A percentile compares a stretch with the other conserved stretches of the same genome.
phyloP scores from a whole-genome alignment of 1,140 invertebrate genomes.

The Caenorhabditis brenneri region DNA sequence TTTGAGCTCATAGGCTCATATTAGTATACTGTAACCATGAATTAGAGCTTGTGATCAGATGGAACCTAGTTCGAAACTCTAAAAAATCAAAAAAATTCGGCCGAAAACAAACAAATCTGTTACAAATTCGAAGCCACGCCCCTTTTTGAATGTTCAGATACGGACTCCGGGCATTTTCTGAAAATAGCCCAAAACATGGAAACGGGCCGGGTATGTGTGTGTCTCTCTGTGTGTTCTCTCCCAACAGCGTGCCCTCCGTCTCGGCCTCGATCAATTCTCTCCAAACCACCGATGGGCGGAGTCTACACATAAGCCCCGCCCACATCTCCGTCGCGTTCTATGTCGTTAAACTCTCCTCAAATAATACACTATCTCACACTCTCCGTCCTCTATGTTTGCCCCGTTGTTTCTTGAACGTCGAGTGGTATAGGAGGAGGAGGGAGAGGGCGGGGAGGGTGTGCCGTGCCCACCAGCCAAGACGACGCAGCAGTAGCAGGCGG shows the following conservation, averaged over 20 bases:
- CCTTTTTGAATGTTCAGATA: not conserved
- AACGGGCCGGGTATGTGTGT: constrained; percentile 35
- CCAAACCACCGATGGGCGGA: constrained; percentile 37
- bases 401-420: constrained; percentile 21
- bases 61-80: not conserved
- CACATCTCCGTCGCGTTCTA: not conserved
- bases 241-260: constrained; percentile 41
- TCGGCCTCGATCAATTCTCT: constrained; percentile 43
- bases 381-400: constrained; percentile 35
- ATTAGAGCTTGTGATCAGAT: not conserved
- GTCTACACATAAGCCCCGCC: not conserved
- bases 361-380: not conserved
- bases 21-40: not conserved
- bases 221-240: constrained; percentile 36
- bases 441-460: not conserved
- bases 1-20: not conserved
- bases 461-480: not conserved
- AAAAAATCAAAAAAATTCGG: not conserved
- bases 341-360: not conserved
- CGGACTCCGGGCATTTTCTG: not conserved
- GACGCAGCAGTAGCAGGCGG: constrained; percentile 35
- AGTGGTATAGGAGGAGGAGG: not conserved
- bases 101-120: not conserved
- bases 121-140: constrained; percentile 29
- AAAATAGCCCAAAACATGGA: constrained; percentile 36